Percentiles rank a stretch among this genome's conserved stretches.
phyloP scores from a whole-genome alignment of 2,888 invertebrate genomes.

The Stegophylla sp. region DNA sequence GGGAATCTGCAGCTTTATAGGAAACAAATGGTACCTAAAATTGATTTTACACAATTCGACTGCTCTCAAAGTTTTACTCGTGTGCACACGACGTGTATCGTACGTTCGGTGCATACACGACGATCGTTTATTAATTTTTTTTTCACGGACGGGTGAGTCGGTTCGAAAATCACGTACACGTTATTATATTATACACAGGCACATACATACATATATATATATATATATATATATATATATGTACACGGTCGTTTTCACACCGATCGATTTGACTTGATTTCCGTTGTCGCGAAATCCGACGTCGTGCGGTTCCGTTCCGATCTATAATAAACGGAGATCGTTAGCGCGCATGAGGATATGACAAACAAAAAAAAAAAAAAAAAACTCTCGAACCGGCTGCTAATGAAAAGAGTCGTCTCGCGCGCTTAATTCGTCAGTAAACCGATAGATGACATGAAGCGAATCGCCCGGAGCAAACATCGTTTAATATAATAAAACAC shows the following conservation, averaged over 20 bases:
- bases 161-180: neutral
- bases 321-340: constrained; percentile 27
- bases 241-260: constrained; percentile 25
- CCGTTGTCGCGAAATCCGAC: constrained; percentile 8
- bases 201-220: too few relatives aligned
- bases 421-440: constrained; percentile 9
- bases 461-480: constrained; percentile 28
- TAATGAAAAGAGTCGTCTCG: neutral
- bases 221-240: too few relatives aligned
- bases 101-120: neutral
- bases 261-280: constrained; percentile 1
- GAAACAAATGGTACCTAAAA: too few relatives aligned
- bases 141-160: constrained; percentile 6
- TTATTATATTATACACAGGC: constrained; percentile 4
- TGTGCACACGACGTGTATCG: too few relatives aligned
- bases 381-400: constrained; percentile 33
- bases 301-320: constrained; percentile 40
- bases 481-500: neutral
- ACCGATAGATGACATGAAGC: constrained; percentile 8
- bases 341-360: neutral
- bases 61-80: neutral
- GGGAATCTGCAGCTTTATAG: too few relatives aligned
- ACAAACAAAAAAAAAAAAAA: neutral
- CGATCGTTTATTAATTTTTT: neutral
- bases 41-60: neutral